Percentiles rank a stretch among this genome's conserved stretches.
Conservation (phyloP, 2,113 vertebrate species). For the Aphyosemion australe region DNA sequence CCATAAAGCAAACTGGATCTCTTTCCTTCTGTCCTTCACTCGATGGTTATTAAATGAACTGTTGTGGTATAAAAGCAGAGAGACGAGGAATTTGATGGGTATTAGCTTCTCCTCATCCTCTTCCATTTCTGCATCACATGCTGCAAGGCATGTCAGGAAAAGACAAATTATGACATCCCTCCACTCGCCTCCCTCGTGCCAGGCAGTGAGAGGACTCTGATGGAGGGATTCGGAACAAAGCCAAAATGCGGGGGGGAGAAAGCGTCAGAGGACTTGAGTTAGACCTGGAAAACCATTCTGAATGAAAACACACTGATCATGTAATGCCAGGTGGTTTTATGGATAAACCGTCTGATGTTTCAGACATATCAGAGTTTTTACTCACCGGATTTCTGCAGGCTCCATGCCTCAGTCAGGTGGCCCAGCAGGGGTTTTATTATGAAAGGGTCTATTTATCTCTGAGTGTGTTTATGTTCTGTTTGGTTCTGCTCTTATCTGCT, state of each 20-base stretch:
- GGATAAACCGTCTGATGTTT: constrained; percentile 50
- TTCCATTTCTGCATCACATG: constrained; percentile 32
- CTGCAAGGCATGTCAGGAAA: constrained; percentile 50
- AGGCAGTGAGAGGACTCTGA: constrained; percentile 27
- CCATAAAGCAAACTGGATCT: constrained; percentile 34
- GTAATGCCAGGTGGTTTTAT: constrained; percentile 37
- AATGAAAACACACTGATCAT: constrained; percentile 29
- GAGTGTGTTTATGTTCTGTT: neutral
- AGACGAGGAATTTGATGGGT: constrained; percentile 19
- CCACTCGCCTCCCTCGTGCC: constrained; percentile 15
- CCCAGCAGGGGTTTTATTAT: neutral
- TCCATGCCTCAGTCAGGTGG: constrained; percentile 16
- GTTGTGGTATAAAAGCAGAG: constrained; percentile 23
- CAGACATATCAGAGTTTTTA: constrained; percentile 1
- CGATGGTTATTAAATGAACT: constrained; percentile 49
- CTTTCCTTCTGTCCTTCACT: constrained; percentile 24
- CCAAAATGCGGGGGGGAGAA: constrained; percentile 26
- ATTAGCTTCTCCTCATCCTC: constrained; percentile 33
- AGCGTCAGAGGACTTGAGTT: constrained; percentile 47
- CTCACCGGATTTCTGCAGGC: neutral
- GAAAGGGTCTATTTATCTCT: constrained; percentile 2
- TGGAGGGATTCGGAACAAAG: constrained; percentile 56
- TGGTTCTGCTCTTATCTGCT: neutral
- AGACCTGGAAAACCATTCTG: constrained; percentile 32
- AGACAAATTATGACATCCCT: constrained; percentile 63